These are phyloP conservation scores for Glandiceps talaboti DNA, from an alignment of 53 echinoderm and acorn worm genomes.

Conservation along the genomic window DNA sequence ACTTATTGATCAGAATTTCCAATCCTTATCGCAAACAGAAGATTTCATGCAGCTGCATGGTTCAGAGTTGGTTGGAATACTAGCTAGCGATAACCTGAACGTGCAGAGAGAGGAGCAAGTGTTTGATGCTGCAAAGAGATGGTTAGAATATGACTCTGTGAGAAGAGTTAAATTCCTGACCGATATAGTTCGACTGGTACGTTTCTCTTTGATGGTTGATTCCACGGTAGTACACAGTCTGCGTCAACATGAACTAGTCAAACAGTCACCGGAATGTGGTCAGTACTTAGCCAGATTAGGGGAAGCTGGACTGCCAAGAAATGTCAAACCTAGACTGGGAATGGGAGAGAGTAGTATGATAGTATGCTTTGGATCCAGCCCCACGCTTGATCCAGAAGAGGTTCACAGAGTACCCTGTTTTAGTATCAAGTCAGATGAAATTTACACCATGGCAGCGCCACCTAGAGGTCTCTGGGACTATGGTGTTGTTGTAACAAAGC, in stretches of 20 bases:
- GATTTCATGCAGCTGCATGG: not conserved
- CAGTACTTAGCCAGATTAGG: not conserved
- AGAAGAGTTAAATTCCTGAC: not conserved
- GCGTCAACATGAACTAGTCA: not conserved
- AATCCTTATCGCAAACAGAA: not conserved
- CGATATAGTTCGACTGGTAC: not conserved
- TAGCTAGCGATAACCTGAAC: not conserved
- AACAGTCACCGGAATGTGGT: not conserved
- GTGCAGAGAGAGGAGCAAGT: not conserved
- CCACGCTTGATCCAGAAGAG: not conserved
- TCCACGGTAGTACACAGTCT: not conserved
- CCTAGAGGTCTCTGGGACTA: not conserved
- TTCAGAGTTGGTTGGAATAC: not conserved
- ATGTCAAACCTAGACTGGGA: not conserved
- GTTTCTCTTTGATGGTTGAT: not conserved
- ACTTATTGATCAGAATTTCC: not conserved
- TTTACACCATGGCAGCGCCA: not conserved
- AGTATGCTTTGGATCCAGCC: not conserved
- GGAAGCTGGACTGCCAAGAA: not conserved
- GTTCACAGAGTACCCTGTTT: not conserved
- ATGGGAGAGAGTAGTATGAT: not conserved
- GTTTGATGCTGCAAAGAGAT: not conserved
- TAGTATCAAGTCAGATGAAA: not conserved
- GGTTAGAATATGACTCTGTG: not conserved
- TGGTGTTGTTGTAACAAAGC: not conserved